A percentile compares a stretch with the other conserved stretches of the same genome.
These are phyloP conservation scores for Sebastes hubbsi DNA, from an alignment of 2,797 vertebrate species.

Conservation along the genomic window DNA sequence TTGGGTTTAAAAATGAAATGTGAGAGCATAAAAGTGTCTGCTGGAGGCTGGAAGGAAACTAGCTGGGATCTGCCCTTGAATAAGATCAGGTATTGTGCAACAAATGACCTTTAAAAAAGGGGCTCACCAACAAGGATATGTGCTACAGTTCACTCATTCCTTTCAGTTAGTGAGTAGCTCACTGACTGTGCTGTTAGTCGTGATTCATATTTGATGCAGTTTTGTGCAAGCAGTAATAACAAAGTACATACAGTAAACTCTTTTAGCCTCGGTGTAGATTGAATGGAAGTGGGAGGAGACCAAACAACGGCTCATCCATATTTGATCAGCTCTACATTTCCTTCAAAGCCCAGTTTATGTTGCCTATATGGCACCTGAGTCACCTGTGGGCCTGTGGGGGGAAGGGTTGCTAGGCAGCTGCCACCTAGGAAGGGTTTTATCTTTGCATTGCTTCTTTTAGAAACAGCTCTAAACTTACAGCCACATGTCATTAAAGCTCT, in stretches of 20 bases:
- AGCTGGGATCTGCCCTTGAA: constrained; percentile 23
- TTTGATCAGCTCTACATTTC: constrained; percentile 52
- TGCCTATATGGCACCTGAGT: constrained; percentile 32
- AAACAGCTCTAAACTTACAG: neutral
- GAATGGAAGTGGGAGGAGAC: constrained; percentile 8
- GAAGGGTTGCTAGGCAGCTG: constrained; percentile 46
- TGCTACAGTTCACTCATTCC: constrained; percentile 22
- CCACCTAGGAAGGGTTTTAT: neutral
- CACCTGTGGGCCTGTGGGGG: constrained; percentile 20
- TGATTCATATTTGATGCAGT: too few species aligned
- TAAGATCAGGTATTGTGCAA: constrained; percentile 48
- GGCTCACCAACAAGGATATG: constrained; percentile 32
- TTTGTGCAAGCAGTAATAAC: neutral
- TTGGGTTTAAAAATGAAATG: constrained; percentile 40
- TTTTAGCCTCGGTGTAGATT: neutral
- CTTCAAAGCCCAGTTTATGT: constrained; percentile 23
- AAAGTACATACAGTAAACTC: neutral
- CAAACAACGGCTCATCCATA: constrained; percentile 51
- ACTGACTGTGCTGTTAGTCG: neutral
- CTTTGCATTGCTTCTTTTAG: neutral
- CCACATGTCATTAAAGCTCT: neutral
- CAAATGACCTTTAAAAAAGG: constrained; percentile 17
- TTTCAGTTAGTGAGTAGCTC: constrained; percentile 29
- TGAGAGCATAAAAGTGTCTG: neutral
- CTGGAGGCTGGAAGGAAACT: neutral